Evolutionary conservation across 1,140 invertebrate species (phyloP).

Genomic region (Hypsibius dujardini): DNA sequence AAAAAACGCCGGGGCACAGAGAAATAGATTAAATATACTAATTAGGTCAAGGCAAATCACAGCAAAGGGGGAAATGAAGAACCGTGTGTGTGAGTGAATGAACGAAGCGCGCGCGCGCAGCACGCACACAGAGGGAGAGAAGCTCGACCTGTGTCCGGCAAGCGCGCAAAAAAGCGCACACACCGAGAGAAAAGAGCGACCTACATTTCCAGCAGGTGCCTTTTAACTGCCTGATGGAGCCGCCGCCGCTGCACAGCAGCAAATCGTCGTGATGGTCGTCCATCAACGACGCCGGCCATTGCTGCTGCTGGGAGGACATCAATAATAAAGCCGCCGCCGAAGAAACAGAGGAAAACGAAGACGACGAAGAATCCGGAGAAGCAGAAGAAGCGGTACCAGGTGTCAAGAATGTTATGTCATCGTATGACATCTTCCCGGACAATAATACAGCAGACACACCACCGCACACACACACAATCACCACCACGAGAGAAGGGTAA

Average conservation of each 20-base stretch:
- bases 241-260: too few species aligned
- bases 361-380: too few species aligned
- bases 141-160: too few species aligned
- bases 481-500: background rate
- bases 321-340: background rate
- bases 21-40: background rate
- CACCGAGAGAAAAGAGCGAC: background rate
- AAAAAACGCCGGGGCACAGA: background rate
- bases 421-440: background rate
- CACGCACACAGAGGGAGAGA: too few species aligned
- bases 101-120: too few species aligned
- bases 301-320: background rate
- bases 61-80: background rate
- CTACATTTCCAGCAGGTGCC: slow-evolving; percentile 13
- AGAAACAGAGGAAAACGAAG: too few species aligned
- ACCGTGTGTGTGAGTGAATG: too few species aligned
- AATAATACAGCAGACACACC: background rate
- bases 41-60: background rate
- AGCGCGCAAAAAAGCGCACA: background rate
- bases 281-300: too few species aligned
- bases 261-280: too few species aligned
- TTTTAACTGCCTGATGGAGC: background rate
- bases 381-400: background rate
- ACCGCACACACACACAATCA: background rate
- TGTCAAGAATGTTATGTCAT: slow-evolving; percentile 10